Conservation (phyloP, 2,113 vertebrate species). For the Dolichallabes microphthalmus region DNA sequence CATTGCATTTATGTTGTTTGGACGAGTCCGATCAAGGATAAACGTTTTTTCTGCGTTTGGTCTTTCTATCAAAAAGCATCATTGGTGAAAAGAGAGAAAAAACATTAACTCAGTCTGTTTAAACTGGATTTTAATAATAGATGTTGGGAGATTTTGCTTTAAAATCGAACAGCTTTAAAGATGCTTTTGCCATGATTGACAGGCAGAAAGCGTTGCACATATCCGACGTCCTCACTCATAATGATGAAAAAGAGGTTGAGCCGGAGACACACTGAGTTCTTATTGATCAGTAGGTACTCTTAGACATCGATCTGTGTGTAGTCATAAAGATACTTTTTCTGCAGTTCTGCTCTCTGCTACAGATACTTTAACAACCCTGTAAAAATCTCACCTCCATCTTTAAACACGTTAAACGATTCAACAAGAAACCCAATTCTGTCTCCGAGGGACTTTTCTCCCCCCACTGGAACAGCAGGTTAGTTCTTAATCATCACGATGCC, state of each 20-base stretch:
- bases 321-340: conserved; percentile 3
- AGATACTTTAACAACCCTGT: neutral
- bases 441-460: neutral
- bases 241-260: neutral
- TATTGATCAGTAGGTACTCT: conserved; percentile 6
- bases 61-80: conserved; percentile 19
- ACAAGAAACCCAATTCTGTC: neutral
- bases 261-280: neutral
- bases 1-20: neutral
- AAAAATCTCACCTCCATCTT: conserved; percentile 11
- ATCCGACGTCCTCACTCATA: neutral
- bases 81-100: conserved; percentile 6
- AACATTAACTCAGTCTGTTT: conserved; percentile 27
- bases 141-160: conserved; percentile 27
- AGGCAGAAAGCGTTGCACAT: neutral
- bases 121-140: conserved; percentile 44
- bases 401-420: conserved; percentile 1
- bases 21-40: neutral
- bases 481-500: neutral
- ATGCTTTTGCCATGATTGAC: neutral
- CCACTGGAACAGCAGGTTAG: conserved; percentile 3
- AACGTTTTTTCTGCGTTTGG: neutral
- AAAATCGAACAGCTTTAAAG: conserved; percentile 26
- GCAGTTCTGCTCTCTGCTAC: neutral
- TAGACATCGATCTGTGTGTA: conserved; percentile 15